These are phyloP conservation scores for Rotaria sp. DNA, from an alignment of 2,888 invertebrate genomes.

Conservation along the genomic window DNA sequence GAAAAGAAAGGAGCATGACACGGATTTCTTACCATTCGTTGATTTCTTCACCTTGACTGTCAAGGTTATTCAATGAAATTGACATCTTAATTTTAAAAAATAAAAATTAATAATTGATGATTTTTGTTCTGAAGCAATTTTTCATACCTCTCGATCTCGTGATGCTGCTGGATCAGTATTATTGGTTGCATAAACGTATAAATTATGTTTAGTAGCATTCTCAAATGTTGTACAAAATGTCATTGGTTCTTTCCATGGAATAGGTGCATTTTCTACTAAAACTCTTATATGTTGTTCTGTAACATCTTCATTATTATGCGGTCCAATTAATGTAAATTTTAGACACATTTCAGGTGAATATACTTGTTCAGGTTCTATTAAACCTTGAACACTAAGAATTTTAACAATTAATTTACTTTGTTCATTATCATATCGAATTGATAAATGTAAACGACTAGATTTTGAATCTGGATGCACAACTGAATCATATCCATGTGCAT, in stretches of 20 bases:
- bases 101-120: neutral
- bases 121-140: neutral
- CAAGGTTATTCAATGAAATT: neutral
- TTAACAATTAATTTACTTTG: slow-evolving; percentile 21
- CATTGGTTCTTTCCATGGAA: neutral
- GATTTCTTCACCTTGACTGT: neutral
- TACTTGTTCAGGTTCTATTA: neutral
- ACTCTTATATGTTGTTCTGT: neutral
- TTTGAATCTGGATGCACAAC: neutral
- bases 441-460: neutral
- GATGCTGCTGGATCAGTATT: neutral
- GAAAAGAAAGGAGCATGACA: no score
- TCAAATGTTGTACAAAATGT: neutral
- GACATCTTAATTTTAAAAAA: neutral
- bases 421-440: neutral
- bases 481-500: neutral
- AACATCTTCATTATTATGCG: neutral
- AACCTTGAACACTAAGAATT: neutral
- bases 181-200: neutral
- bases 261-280: neutral
- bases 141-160: neutral
- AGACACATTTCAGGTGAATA: neutral
- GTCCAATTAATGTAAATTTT: neutral
- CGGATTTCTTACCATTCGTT: neutral
- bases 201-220: neutral